Evolutionary conservation across 2,113 vertebrate genomes (phyloP), one percentile per base, ranked within the genome.

Genomic region (Antennarius striatus): DNA sequence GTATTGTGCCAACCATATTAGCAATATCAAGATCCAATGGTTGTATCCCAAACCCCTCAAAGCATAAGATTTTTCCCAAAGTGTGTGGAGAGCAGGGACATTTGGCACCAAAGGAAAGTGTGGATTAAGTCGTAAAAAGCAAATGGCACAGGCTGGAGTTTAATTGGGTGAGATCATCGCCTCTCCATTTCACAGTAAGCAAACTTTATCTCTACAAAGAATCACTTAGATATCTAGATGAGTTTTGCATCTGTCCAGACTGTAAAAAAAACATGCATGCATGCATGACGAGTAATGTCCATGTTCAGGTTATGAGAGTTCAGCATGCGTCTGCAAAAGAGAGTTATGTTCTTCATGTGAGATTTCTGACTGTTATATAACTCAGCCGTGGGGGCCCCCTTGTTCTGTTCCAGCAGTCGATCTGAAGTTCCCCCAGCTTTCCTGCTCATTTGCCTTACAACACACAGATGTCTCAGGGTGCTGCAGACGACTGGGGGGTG

Each of bases 121-220:
- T 91, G 89, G 88, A 91, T 92, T 91, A 91, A 94, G 87, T 87
- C 85, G 84, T 76, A 59, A 85, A 73, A 58, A 58, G 88, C 89
- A 80, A 90, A 92, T 87, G 87, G 92, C 90, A 93, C 92, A 91
- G 87, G 89, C 90, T 89, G 82, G 90, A 96, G 95, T 91, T 92
- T 89, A 94, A 73, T 42, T 66, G 82, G 75, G 91, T 96, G 94
- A 96, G 89, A 91, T 96, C 95, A 96, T 81, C 93, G 95, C 94
- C 94, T 95, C 73, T 91, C 65, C 86, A 85, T 91, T 55, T 83
- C 77, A 84, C 91, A 90, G 87, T 87, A 88, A 73, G 91, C 81
- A 88, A 94, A 90, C 88, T 43, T 50, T 72, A 67, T n/a, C 84
- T 47, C 68, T 68, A 80, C 73, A 84, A 84, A 29, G 80, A 82